Evolutionary conservation across 2,888 invertebrate species (phyloP), one percentile per base, ranked within the genome.

Genomic region (Xestia c-nigrum): DNA sequence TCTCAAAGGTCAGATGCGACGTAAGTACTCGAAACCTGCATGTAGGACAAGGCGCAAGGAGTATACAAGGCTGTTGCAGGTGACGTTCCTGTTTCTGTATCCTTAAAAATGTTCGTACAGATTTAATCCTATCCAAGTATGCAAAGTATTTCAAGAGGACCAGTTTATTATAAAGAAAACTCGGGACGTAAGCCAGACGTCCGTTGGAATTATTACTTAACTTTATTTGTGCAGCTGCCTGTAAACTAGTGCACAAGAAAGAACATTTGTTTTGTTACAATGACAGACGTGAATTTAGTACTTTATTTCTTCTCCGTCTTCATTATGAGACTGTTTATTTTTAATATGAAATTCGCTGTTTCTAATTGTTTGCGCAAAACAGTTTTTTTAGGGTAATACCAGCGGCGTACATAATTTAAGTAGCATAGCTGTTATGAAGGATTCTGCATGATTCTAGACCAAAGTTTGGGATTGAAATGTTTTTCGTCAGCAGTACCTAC

Each of bases 161-260:
- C 31, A 68, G 40, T 82, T 82, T 82, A 66, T 72, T 69, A 74
- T 74, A 14, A 72, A 69, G 65, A 69, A 76, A 81, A 81, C 74
- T 71, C 43, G 59, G 40, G 47, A 69, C 40, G 65, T 46, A 21
- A 63, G 57, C 69, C 76, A 75, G 81, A 73, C 67, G 75, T 78
- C 69, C 61, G 59, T 9, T 72, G 71, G 64, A 84, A 67, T 84
- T 77, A 84, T 87, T 75, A 76, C 77, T 38, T 24, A 81, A 84
- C 73, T 87, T 84, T 78, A 72, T 81, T 78, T 78, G 68, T 86
- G 75, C 76, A 86, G 85, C 80, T 86, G 85, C 61, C 43, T 70
- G 70, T 43, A 64, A 75, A 84, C 67, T 40, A 52, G 74, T 80
- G 74, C 76, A 82, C 74, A 75, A 81, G 71, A 81, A 73, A 72